Base-by-base conservation (phyloP, 2,797 vertebrate species). In the Ctenochaetus hawaiiensis region DNA sequence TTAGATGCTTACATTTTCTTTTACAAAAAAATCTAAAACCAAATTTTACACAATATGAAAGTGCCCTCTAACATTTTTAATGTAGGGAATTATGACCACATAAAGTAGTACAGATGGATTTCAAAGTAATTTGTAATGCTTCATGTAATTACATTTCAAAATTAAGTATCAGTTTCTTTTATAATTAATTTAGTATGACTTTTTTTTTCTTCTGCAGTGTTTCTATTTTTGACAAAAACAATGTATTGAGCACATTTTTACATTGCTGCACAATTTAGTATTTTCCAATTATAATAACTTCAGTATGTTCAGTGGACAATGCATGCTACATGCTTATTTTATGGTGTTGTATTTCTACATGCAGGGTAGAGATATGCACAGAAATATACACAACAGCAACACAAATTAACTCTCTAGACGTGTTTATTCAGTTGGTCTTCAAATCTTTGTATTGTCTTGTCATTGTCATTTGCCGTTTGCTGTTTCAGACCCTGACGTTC, bases 381-480 rank as follows among this genome's bases (percentile, higher is more conserved):
- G 20, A 53, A 62, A 20, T 11, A 51, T 17, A 72, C 53, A 14
- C 14, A 26, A 34, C 72, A 61, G 61, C 43, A 70, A 64, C 69
- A 81, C 79, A 66, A 54, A n/a, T 26, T 44, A 61, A 74, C 62
- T 80, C 85, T 75, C 26, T 13, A 57, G n/a, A 78, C 72, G 0
- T 59, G 67, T 71, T 83, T 58, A 67, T 66, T 63, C 73, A 82
- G 75, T 77, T 62, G 77, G 68, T 89, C 61, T 75, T 70, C 76
- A 85, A 47, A 86, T 85, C 84, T 91, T 67, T 89, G 89, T 92
- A 67, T 48, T 92, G 90, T 93, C 89, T 88, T 91, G 91, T 93
- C 88, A 16, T 73, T 92, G 91, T 93, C 89, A 87, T 89, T 85
- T 93, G 75, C 86, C 76, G 78, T 93, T 86, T 93, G 85, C 87